These are phyloP conservation scores for Cheilosia scutellata DNA, from an alignment of 2,888 invertebrate species.

Conservation along the genomic window DNA sequence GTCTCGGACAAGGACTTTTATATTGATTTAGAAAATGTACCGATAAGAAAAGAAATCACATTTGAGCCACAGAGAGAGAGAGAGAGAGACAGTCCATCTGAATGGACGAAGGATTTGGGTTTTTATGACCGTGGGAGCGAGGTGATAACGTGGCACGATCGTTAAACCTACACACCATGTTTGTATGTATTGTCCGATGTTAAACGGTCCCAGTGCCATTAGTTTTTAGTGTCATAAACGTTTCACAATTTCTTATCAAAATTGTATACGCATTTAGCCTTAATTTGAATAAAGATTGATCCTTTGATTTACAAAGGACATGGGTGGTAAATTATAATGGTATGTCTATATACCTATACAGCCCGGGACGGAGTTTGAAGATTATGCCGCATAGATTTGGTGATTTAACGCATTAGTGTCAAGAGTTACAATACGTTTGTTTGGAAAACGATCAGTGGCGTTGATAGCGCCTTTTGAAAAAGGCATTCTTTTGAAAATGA, in stretches of 20 bases:
- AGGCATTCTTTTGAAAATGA: too few species aligned
- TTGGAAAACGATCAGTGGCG: background rate
- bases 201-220: conserved; percentile 12
- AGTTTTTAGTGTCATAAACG: conserved; percentile 23
- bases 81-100: background rate
- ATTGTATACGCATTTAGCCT: conserved; percentile 45
- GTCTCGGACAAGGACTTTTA: conserved; percentile 17
- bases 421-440: background rate
- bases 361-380: background rate
- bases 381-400: background rate
- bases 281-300: conserved; percentile 46
- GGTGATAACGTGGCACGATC: conserved; percentile 41
- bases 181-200: conserved; percentile 7
- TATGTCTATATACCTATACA: background rate
- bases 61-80: background rate
- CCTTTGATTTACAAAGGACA: conserved; percentile 46
- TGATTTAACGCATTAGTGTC: background rate
- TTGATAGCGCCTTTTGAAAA: background rate
- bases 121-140: conserved; percentile 58
- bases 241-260: conserved; percentile 35
- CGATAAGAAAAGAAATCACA: conserved; percentile 41
- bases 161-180: conserved; percentile 4
- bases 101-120: conserved; percentile 28
- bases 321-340: background rate
- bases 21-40: conserved; percentile 35